Base-by-base conservation (phyloP, 2,888 invertebrate genomes). In the Heliconius erato region DNA sequence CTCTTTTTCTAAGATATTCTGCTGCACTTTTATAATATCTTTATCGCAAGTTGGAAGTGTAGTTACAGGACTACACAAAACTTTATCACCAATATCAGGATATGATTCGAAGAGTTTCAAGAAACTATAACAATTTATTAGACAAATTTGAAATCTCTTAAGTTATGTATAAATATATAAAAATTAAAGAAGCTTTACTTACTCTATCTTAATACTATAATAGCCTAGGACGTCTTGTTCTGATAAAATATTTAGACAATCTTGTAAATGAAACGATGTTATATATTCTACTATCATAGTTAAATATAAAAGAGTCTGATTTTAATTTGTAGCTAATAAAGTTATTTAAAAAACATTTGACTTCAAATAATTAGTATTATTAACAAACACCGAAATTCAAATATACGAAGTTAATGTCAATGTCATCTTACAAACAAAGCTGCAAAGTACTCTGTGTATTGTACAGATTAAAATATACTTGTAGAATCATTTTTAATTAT, bases 141-240 rank as follows among this genome's bases (percentile, higher is more conserved):
- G 74, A 65, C 26, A 63, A 63, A n/a, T 28, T 23, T 28, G 79
- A 74, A 72, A 40, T 44, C 65, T 28, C 72, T n/a, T 65, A 16
- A 80, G 72, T 71, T 65, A 77, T 3, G 26, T 26, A 26, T 49
- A 26, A 44, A 72, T 63, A 76, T 23, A 40, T 28, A 9, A 49
- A 16, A 40, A 16, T 16, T 32, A n/a, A 67, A 16, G 12, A n/a
- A 12, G 14, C 14, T 44, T n/a, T 5, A 93, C 96, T 96, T 96
- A 98, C 98, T 98, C 97, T 78, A 98, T 96, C 89, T 96, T 96
- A 77, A 98, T 94, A 67, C 97, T 96, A 88, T 96, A 98, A 90
- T 97, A 97, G 80, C 97, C 96, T 72, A 96, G 92, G 79, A 93
- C 94, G 90, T 98, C 97, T 9, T 90, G 90, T 86, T 96, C 94